Base-by-base conservation (phyloP, 2,113 vertebrate species). In the Struthio camelus region DNA sequence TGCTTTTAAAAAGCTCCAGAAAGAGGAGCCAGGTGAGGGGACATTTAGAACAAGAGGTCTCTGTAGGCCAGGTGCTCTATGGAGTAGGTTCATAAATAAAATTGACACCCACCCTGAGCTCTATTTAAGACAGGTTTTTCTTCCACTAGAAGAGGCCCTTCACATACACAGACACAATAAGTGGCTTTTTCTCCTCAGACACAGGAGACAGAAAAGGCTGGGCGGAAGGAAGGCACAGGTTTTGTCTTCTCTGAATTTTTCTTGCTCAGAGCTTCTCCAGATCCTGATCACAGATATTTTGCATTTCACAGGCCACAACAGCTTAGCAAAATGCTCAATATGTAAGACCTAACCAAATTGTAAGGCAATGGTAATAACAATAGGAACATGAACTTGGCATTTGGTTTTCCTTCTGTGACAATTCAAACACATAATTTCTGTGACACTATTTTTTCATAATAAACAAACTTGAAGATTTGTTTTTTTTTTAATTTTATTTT, bases 141-240 rank as follows among this genome's bases (percentile, higher is more conserved):
- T 54, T 80, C n/a, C 34, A 1, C 53, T 6, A 10, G 2, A 11
- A 85, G 80, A 67, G 5, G 13, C 44, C 3, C 1, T 23, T 58
- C 36, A 2, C 27, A 24, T 8, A 14, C 5, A 6, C 3, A 3
- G 9, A 5, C 48, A 58, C n/a, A 1, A 1, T 0, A 14, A 28
- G 6, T 0, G 30, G 40, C 17, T 79, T 85, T 58, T 23, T 28
- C 24, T 32, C 48, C 36, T 72, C 9, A n/a, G n/a, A n/a, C n/a
- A n/a, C n/a, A n/a, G 0, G 3, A 9, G 40, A 73, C 4, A 2
- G 48, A 75, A 19, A 6, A 18, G 3, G 23, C 20, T 22, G 8
- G 30, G 3, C 9, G 14, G 44, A 7, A 34, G 40, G 30, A 25
- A 22, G 3, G 42, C 40, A 42, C 2, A 2, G 10, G 18, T 14